Base-by-base conservation (phyloP, 2,888 invertebrate genomes). In the Apodemia zela region DNA sequence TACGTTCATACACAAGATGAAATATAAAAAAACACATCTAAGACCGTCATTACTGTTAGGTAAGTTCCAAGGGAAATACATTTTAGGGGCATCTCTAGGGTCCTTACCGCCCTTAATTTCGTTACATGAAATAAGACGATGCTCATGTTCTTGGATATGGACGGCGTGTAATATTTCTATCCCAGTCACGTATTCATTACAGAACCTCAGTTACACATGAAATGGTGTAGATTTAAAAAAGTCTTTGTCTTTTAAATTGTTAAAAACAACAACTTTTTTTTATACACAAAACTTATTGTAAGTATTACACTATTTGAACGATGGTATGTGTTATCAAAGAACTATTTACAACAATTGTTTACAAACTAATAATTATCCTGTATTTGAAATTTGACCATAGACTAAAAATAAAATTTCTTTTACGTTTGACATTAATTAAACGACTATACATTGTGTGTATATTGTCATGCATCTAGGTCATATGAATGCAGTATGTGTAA, bases 41-140 rank as follows among this genome's bases (percentile, higher is more conserved):
- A 51, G 18, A 51, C 49, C 21, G 49, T 51, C 49, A 51, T 51
- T 51, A 51, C 49, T 2, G 21, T 21, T 51, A 51, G 49, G 21
- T 10, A 47, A 51, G 51, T 51, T 51, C 21, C 18, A 21, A 51
- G 18, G 51, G 21, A 51, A 51, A 51, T 51, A 51, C 21, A 51
- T 51, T 51, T 51, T 51, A 42, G 51, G 51, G 25, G 25, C 25
- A 21, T 51, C 51, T 51, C 51, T 51, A 51, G 51, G 51, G 51
- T 15, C 51, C 51, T 51, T 51, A 51, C 51, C 21, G 51, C 13
- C 51, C 21, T 25, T 51, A 51, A 51, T 51, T 51, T 51, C 51
- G 21, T 51, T 51, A 51, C 25, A 18, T 51, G 51, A 51, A 54
- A 54, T 25, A 54, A 54, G 54, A 54, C 21, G 42, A 42, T 42